Conservation (phyloP, 2,113 vertebrate species). For the Atlantisia rogersi region DNA sequence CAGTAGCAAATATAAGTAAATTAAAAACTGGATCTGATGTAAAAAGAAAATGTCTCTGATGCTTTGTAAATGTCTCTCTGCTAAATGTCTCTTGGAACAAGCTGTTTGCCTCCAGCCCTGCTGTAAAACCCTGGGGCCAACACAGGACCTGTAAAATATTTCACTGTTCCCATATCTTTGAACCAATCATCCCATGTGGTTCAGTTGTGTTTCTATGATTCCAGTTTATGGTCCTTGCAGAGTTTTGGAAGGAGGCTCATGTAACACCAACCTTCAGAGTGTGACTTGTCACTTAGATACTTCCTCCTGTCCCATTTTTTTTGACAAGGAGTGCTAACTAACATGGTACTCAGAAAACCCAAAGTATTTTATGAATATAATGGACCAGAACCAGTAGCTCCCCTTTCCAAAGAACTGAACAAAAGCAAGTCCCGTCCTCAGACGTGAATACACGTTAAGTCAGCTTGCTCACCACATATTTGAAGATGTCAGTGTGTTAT, state of each 20-base stretch:
- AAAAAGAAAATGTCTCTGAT: neutral
- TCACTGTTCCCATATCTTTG: neutral
- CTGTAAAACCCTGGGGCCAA: neutral
- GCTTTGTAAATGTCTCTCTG: neutral
- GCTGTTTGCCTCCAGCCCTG: neutral
- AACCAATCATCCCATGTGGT: neutral
- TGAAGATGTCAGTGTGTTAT: neutral
- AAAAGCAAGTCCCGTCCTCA: neutral
- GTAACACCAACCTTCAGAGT: neutral
- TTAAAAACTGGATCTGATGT: neutral
- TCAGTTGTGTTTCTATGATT: neutral
- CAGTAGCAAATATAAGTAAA: neutral
- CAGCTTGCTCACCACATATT: neutral
- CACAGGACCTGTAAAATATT: neutral
- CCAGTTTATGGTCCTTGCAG: neutral
- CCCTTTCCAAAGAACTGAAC: neutral
- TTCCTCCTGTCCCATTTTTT: neutral
- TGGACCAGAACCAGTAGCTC: neutral
- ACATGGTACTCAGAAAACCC: neutral
- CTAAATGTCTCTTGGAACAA: neutral
- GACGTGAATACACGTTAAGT: neutral
- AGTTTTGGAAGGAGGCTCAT: neutral
- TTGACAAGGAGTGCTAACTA: neutral
- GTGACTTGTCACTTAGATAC: neutral
- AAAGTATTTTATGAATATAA: neutral